A percentile compares a stretch with the other conserved stretches of the same genome.
Evolutionary conservation across 2,113 vertebrate species (phyloP).

Genomic region (Oriolus oriolus): DNA sequence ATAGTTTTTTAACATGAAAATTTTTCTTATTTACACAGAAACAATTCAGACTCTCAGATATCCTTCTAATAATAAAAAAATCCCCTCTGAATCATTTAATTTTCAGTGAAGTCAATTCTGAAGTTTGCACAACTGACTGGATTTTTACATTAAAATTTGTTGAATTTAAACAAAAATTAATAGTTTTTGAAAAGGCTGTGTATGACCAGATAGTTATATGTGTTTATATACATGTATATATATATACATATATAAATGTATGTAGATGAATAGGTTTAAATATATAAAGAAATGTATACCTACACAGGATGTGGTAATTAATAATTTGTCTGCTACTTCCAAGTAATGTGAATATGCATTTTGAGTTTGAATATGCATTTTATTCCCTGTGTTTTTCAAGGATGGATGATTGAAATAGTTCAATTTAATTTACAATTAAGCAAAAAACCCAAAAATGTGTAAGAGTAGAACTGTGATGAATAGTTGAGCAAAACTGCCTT

Average conservation of each 20-base stretch:
- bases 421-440: neutral
- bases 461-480: neutral
- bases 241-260: neutral
- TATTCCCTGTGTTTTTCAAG: neutral
- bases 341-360: neutral
- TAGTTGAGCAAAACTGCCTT: neutral
- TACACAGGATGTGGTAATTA: neutral
- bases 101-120: neutral
- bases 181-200: neutral
- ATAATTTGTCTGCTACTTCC: neutral
- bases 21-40: neutral
- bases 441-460: rapidly evolving
- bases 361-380: neutral
- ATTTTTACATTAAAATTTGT: neutral
- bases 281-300: neutral
- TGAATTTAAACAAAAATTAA: neutral
- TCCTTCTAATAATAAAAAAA: neutral
- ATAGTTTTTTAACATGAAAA: neutral
- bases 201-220: neutral
- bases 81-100: neutral
- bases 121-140: neutral
- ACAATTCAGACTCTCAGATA: neutral
- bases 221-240: neutral
- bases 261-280: neutral
- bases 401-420: neutral